Conservation (phyloP, 2,113 vertebrate species). For the Phaethon lepturus region DNA sequence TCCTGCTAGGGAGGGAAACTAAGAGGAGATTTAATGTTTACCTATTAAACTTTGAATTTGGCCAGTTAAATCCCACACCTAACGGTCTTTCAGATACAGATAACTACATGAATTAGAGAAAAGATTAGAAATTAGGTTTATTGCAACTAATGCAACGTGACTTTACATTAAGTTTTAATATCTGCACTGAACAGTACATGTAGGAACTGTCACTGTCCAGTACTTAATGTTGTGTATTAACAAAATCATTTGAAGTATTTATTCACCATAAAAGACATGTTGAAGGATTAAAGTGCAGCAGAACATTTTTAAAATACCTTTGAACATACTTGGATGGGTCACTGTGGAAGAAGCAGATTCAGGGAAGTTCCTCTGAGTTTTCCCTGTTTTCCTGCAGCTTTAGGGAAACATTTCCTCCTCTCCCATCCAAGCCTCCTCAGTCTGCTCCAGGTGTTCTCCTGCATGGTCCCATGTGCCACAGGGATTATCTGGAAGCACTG, state of each 20-base stretch:
- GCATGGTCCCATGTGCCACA: neutral
- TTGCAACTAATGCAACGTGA: neutral
- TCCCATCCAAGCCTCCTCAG: neutral
- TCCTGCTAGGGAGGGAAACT: neutral
- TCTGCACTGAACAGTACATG: neutral
- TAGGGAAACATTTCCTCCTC: neutral
- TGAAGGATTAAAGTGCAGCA: neutral
- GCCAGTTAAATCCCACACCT: neutral
- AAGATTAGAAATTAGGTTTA: neutral
- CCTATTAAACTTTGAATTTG: neutral
- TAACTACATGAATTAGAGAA: neutral
- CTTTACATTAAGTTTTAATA: neutral
- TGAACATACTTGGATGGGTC: neutral
- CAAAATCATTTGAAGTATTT: neutral
- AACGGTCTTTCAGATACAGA: neutral
- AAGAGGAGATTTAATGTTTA: neutral
- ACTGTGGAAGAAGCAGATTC: neutral
- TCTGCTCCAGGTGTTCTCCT: rapidly evolving
- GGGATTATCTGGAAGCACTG: neutral
- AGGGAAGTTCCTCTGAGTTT: neutral
- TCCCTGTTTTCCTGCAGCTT: neutral
- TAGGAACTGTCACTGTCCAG: neutral
- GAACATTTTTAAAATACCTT: neutral
- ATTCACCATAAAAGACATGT: neutral
- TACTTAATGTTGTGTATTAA: neutral